Conservation (phyloP, 2,888 invertebrate genomes). For the Thumatha senex region DNA sequence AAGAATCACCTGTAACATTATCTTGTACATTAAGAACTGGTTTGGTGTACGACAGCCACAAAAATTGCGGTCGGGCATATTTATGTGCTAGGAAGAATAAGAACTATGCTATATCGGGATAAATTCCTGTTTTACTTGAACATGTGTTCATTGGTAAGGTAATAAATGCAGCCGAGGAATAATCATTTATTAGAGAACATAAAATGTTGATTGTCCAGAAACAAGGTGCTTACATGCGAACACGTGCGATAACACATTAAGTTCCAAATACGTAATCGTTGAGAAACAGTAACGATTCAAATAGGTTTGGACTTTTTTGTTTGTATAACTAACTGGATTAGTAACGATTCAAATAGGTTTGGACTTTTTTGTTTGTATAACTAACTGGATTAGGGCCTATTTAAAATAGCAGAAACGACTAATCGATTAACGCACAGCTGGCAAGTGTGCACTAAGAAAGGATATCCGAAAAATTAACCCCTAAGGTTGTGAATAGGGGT, state of each 20-base stretch:
- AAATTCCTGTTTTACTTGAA: constrained; percentile 5
- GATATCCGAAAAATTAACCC: too few relatives aligned
- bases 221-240: neutral
- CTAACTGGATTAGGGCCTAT: too few relatives aligned
- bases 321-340: too few relatives aligned
- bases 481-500: too few relatives aligned
- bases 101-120: constrained; percentile 13
- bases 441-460: too few relatives aligned
- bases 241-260: neutral
- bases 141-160: constrained; percentile 5
- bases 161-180: neutral
- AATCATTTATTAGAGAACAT: neutral
- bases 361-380: too few relatives aligned
- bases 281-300: neutral
- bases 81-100: constrained; percentile 37
- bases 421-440: too few relatives aligned
- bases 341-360: neutral
- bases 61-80: constrained; percentile 64
- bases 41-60: constrained; percentile 55
- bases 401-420: too few relatives aligned
- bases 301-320: too few relatives aligned
- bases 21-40: constrained; percentile 57
- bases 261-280: neutral
- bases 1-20: constrained; percentile 70
- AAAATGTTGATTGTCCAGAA: neutral